A percentile compares a stretch with the other conserved stretches of the same genome.
Conservation (phyloP, 1,140 invertebrate species). For the Radopholus similis region DNA sequence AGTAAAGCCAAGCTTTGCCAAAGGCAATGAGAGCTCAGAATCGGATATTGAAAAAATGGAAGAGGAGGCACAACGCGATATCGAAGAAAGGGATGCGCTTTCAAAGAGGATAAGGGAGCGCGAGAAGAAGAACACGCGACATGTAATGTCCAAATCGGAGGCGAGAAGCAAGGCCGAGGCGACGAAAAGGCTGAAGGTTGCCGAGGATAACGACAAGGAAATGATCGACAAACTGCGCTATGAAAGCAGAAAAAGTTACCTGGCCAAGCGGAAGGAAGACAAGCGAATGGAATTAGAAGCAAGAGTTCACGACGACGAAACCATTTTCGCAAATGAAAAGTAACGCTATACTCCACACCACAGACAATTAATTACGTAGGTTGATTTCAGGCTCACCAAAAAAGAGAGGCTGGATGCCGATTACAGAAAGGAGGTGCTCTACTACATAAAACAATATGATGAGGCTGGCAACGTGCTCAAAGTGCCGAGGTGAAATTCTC, state of each 20-base stretch:
- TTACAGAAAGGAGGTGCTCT: slow-evolving; percentile 84
- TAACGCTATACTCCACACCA: slow-evolving; percentile 60
- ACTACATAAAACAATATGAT: slow-evolving; percentile 90
- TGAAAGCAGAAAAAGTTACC: slow-evolving; percentile 79
- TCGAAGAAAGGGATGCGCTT: slow-evolving; percentile 90
- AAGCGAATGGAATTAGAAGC: slow-evolving; percentile 91
- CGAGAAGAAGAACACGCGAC: slow-evolving; percentile 77
- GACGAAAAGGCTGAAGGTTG: slow-evolving; percentile 79
- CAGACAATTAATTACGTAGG: slow-evolving; percentile 7
- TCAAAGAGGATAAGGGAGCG: slow-evolving; percentile 78
- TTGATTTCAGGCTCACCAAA: slow-evolving; percentile 71
- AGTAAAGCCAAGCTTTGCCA: background rate
- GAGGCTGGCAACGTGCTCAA: slow-evolving; percentile 83
- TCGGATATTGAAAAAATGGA: slow-evolving; percentile 55
- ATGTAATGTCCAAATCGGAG: slow-evolving; percentile 65
- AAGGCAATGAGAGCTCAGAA: slow-evolving; percentile 34
- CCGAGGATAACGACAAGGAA: slow-evolving; percentile 36
- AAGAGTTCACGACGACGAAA: slow-evolving; percentile 92
- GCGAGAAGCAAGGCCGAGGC: slow-evolving; percentile 82
- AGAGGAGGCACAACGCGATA: slow-evolving; percentile 72
- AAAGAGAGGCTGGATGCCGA: slow-evolving; percentile 77
- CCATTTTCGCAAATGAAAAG: slow-evolving; percentile 81
- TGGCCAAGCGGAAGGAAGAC: slow-evolving; percentile 89
- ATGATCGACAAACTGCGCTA: slow-evolving; percentile 70
- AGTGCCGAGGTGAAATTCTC: slow-evolving; percentile 74